phyloP scores from a whole-genome alignment of 1,140 invertebrate genomes.

The Platyscapa corneri region DNA sequence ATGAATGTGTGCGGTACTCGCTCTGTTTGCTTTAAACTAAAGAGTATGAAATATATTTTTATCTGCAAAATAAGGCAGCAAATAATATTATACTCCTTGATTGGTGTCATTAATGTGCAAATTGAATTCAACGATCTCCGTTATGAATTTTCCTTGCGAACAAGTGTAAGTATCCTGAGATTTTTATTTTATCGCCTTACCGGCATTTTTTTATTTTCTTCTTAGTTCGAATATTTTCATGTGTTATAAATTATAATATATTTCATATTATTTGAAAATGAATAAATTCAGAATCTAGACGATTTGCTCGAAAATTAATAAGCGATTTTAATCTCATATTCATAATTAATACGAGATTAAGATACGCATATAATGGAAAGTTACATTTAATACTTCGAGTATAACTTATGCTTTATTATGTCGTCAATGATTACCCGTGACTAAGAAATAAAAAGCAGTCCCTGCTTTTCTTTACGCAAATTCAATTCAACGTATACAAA shows the following conservation, averaged over 20 bases:
- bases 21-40: slow-evolving; percentile 25
- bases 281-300: background rate
- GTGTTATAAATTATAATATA: background rate
- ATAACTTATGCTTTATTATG: background rate
- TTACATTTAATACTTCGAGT: background rate
- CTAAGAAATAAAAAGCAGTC: background rate
- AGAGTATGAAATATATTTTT: slow-evolving; percentile 19
- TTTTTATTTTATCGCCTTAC: background rate
- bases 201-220: background rate
- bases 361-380: background rate
- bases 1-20: slow-evolving; percentile 14
- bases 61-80: background rate
- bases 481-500: slow-evolving; percentile 6
- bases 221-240: too few relatives aligned
- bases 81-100: background rate
- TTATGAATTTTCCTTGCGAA: background rate
- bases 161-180: too few relatives aligned
- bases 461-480: background rate
- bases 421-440: background rate
- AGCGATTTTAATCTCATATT: background rate
- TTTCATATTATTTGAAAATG: background rate
- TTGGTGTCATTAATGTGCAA: slow-evolving; percentile 3
- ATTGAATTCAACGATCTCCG: background rate
- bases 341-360: background rate
- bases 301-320: background rate